Evolutionary conservation across 2,888 invertebrate genomes (phyloP).

Genomic region (Papilio protenor): DNA sequence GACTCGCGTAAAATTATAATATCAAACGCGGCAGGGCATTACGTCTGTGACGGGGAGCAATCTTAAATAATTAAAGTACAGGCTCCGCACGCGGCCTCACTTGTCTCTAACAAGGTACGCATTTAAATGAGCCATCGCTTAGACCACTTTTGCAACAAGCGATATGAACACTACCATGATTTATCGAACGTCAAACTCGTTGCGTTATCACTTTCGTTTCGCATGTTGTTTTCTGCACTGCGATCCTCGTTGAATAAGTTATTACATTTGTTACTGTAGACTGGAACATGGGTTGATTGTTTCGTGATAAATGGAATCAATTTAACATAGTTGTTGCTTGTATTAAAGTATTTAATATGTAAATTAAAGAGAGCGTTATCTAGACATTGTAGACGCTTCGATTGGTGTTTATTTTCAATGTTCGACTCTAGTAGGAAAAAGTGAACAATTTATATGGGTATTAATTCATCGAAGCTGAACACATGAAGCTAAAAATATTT

Average conservation of each 20-base stretch:
- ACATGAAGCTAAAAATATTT: background rate
- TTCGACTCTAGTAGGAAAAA: background rate
- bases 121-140: slow-evolving; percentile 53
- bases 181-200: slow-evolving; percentile 46
- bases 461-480: background rate
- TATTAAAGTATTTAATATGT: slow-evolving; percentile 14
- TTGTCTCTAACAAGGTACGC: slow-evolving; percentile 49
- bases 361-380: background rate
- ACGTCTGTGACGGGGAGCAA: slow-evolving; percentile 56
- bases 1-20: slow-evolving; percentile 57
- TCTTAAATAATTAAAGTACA: slow-evolving; percentile 65
- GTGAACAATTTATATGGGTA: background rate
- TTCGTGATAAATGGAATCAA: slow-evolving; percentile 24
- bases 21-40: slow-evolving; percentile 57
- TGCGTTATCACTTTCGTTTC: slow-evolving; percentile 47
- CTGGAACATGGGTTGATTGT: slow-evolving; percentile 32
- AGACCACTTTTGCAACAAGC: slow-evolving; percentile 47
- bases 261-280: slow-evolving; percentile 33
- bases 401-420: background rate
- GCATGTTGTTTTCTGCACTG: slow-evolving; percentile 34
- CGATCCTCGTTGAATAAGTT: slow-evolving; percentile 33
- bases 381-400: background rate
- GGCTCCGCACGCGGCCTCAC: slow-evolving; percentile 48
- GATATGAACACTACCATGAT: slow-evolving; percentile 49
- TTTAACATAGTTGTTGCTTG: slow-evolving; percentile 19